phyloP scores from a whole-genome alignment of 2,888 invertebrate species.

The Cheilosia soror region DNA sequence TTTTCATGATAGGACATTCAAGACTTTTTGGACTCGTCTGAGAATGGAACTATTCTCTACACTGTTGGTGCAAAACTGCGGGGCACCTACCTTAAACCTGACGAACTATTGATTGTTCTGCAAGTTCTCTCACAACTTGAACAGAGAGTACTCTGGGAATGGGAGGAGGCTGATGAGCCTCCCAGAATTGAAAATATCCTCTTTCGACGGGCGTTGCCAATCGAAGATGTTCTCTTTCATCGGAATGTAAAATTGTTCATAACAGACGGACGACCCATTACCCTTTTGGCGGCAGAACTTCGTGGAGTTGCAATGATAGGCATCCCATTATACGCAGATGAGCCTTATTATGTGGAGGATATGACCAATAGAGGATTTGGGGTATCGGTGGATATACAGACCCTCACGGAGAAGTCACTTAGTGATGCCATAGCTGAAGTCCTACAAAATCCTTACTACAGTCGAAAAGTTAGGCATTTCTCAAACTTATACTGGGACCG shows the following conservation, averaged over 20 bases:
- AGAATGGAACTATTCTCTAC: slow-evolving; percentile 84
- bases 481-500: slow-evolving; percentile 85
- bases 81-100: slow-evolving; percentile 82
- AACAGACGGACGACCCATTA: slow-evolving; percentile 40
- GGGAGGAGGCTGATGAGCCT: slow-evolving; percentile 85
- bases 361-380: slow-evolving; percentile 79
- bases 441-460: slow-evolving; percentile 78
- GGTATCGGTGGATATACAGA: slow-evolving; percentile 76
- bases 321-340: slow-evolving; percentile 78
- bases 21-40: slow-evolving; percentile 80
- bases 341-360: slow-evolving; percentile 78
- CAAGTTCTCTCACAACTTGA: slow-evolving; percentile 86
- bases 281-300: slow-evolving; percentile 2
- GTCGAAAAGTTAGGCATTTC: slow-evolving; percentile 81
- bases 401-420: slow-evolving; percentile 76
- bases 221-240: slow-evolving; percentile 35
- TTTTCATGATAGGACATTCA: slow-evolving; percentile 80
- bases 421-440: slow-evolving; percentile 77
- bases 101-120: slow-evolving; percentile 85
- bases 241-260: slow-evolving; percentile 76
- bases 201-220: neutral
- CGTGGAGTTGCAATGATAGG: slow-evolving; percentile 55
- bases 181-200: slow-evolving; percentile 13
- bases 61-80: slow-evolving; percentile 83
- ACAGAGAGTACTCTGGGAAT: slow-evolving; percentile 88